phyloP scores from a whole-genome alignment of 2,113 vertebrate species.

The Rhabdomys dilectus region DNA sequence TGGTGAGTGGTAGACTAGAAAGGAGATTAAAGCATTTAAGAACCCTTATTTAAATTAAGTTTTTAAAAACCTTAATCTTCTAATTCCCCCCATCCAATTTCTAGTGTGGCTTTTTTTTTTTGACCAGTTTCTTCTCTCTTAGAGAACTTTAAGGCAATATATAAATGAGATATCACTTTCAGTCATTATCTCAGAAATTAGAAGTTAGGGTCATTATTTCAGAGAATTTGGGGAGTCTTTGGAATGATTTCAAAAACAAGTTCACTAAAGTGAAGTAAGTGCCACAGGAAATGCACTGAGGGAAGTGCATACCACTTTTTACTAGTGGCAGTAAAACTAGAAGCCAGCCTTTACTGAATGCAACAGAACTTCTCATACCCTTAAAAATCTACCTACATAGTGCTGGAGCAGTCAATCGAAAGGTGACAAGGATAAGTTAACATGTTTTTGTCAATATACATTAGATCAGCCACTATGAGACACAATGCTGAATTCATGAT shows the following conservation, averaged over 20 bases:
- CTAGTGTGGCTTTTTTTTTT: not conserved
- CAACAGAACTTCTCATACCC: too few relatives aligned
- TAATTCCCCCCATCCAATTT: not conserved
- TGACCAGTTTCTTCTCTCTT: not conserved
- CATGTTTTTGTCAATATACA: not conserved
- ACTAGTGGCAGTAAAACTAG: not conserved
- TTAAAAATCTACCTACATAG: not conserved
- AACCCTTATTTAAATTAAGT: too few relatives aligned
- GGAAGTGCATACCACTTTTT: not conserved
- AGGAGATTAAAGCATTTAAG: too few relatives aligned
- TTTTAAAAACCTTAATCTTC: too few relatives aligned
- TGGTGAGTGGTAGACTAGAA: too few relatives aligned
- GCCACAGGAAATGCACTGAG: too few relatives aligned
- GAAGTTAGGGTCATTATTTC: not conserved
- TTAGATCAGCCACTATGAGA: not conserved
- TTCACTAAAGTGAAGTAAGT: not conserved
- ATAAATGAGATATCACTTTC: not conserved
- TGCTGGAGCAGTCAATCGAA: not conserved
- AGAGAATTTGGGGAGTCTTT: not conserved
- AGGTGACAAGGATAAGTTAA: not conserved
- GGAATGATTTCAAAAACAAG: not conserved
- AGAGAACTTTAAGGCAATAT: not conserved
- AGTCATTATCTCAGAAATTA: slow-evolving; percentile 1
- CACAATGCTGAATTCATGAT: not conserved
- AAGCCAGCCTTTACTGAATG: not conserved